Evolutionary conservation across 1,140 invertebrate genomes (phyloP), one percentile per base, ranked within the genome.

Genomic region (Chironomus tepperi): DNA sequence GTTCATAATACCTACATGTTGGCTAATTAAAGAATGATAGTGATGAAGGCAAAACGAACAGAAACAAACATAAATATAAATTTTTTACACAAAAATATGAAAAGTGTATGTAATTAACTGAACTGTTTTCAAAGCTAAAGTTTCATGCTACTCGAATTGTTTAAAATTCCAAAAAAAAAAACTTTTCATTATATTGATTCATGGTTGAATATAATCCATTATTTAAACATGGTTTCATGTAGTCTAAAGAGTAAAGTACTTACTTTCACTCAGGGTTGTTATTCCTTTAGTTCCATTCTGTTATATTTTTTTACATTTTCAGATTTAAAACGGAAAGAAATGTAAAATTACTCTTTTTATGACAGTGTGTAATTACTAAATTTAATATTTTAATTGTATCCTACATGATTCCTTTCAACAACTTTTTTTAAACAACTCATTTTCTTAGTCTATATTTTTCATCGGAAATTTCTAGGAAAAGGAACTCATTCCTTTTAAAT

Each of bases 371-470:
- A 70, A 70, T 70, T 70, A 70, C 18, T 70, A 18, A 70, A 70
- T 70, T 70, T 70, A 70, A 70, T 70, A 70, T 70, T 70, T 70
- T 70, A 70, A 70, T 70, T 21, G 16, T 70, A 57, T 57, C 9
- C 47, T 57, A 12, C n/a, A n/a, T 57, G 47, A 57, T n/a, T 57
- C 47, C 47, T 57, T 57, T 57, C 47, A 57, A 57, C 47, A 57
- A 57, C 47, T 57, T 12, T 57, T 57, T 57, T 57, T 15, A 47
- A 12, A 57, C 47, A 57, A 57, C 47, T 57, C n/a, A 57, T 57
- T 57, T 57, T 57, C 3, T 12, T 57, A 12, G 12, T 10, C 12
- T 57, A 15, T 57, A n/a, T 15, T 15, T 57, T 57, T 15, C 12
- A 5, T 57, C 15, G 8, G 43, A 47, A 57, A 9, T 57, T 57